A percentile compares a stretch with the other conserved stretches of the same genome.
These are phyloP conservation scores for Eremophila alpestris DNA, from an alignment of 2,797 vertebrate species.

Conservation along the genomic window DNA sequence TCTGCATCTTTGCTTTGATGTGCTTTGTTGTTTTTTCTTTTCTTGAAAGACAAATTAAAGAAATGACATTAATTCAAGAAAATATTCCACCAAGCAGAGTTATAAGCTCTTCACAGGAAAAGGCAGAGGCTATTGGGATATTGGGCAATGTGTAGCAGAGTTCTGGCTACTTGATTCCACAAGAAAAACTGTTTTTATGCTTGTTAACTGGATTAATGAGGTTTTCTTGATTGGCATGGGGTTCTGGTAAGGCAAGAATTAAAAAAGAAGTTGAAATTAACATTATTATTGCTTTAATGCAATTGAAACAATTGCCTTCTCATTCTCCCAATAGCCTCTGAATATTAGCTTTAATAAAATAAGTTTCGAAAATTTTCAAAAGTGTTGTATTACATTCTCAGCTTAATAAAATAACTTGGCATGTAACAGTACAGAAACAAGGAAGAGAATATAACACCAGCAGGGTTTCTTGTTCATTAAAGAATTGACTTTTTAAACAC, in stretches of 20 bases:
- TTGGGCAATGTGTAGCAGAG: background rate
- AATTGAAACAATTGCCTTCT: slow-evolving; percentile 37
- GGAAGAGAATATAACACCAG: slow-evolving; percentile 34
- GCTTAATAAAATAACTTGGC: slow-evolving; percentile 50
- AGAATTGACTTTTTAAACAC: slow-evolving; percentile 43
- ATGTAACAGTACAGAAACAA: slow-evolving; percentile 19
- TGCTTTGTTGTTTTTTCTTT: background rate
- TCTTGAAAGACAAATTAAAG: background rate
- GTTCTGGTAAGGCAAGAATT: slow-evolving; percentile 46
- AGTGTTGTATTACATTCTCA: slow-evolving; percentile 37
- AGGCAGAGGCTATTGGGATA: background rate
- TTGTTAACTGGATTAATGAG: slow-evolving; percentile 61
- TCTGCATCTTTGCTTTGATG: background rate
- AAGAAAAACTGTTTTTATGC: slow-evolving; percentile 42
- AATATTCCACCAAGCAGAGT: background rate
- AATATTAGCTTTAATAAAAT: slow-evolving; percentile 50
- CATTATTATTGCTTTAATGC: slow-evolving; percentile 10
- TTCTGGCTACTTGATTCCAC: slow-evolving; percentile 50
- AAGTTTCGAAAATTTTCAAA: slow-evolving; percentile 48
- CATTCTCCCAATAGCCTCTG: slow-evolving; percentile 21
- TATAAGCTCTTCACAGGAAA: background rate
- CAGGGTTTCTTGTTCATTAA: slow-evolving; percentile 55
- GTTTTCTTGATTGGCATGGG: slow-evolving; percentile 32
- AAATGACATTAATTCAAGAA: background rate
- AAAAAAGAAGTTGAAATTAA: slow-evolving; percentile 1